Base-by-base conservation (phyloP, 2,888 invertebrate genomes). In the Iselma pallidipennis region DNA sequence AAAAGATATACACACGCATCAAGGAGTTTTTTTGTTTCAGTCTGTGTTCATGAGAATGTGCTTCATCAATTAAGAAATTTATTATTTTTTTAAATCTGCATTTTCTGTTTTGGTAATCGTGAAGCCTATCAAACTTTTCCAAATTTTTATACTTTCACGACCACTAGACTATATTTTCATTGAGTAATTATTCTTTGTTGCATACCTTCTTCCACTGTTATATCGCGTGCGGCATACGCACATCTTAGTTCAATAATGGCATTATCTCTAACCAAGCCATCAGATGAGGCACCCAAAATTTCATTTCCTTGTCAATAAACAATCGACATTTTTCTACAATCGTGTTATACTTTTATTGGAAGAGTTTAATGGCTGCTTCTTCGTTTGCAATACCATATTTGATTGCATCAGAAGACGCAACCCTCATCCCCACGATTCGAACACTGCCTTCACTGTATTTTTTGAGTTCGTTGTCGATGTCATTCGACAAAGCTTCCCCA, bases 231-330 rank as follows among this genome's bases (percentile, higher is more conserved):
- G n/a, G 25, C 25, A 14, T 42, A 42, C n/a, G 26, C 7, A 23
- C 54, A 54, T 7, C 23, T 54, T 0, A 54, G 21, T 14, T 54
- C 54, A 6, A 54, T 25, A 1, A 54, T 21, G 1, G 7, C 42
- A 25, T 54, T 25, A 10, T 53, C 23, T 25, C n/a, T 23, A 9
- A 54, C 9, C 16, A 54, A 42, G 14, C 26, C 54, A 54, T 54
- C 54, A 23, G 54, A 25, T 2, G 54, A 54, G 29, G 70, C 70
- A 5, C 68, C 71, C 6, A 71, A 57, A 51, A 68, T 9, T 37
- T 60, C n/a, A 52, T 23, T 23, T 70, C 55, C 23, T 45, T 23
- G 59, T 74, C 74, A 23, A 73, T 67, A 57, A 74, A 71, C 23
- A 74, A 61, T 14, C 74, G 74, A 52, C 72, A 71, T 2, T 49